A percentile compares a stretch with the other conserved stretches of the same genome.
phyloP scores from a whole-genome alignment of 2,888 invertebrate species.

The Phyllotreta cruciferae region DNA sequence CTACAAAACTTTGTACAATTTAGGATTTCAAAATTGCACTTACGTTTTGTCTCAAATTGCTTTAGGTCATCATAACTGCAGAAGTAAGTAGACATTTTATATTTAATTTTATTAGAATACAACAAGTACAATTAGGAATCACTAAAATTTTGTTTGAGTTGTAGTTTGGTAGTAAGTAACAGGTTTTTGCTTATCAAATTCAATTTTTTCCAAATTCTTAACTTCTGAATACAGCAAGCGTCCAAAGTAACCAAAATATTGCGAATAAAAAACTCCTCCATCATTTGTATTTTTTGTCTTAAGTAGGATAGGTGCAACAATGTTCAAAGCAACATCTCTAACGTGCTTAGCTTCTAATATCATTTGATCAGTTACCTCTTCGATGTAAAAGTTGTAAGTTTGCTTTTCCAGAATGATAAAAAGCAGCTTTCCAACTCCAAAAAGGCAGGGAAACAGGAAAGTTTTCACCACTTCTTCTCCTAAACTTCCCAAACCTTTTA shows the following conservation, averaged over 20 bases:
- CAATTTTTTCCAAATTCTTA: slow-evolving; percentile 49
- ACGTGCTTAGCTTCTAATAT: slow-evolving; percentile 48
- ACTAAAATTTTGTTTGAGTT: no score
- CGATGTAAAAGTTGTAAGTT: slow-evolving; percentile 36
- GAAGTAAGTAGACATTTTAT: slow-evolving; percentile 66
- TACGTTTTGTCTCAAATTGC: slow-evolving; percentile 93
- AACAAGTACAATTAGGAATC: not conserved
- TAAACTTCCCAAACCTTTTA: slow-evolving; percentile 49
- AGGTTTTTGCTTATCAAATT: slow-evolving; percentile 36
- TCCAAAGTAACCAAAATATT: slow-evolving; percentile 52
- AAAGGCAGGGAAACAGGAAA: slow-evolving; percentile 46
- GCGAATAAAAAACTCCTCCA: slow-evolving; percentile 46
- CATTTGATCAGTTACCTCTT: slow-evolving; percentile 44
- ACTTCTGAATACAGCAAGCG: slow-evolving; percentile 48
- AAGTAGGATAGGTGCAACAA: slow-evolving; percentile 46
- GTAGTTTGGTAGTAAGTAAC: slow-evolving; percentile 1
- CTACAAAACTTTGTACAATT: slow-evolving; percentile 76
- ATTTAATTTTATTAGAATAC: not conserved
- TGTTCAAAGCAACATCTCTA: slow-evolving; percentile 45
- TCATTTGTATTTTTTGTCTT: slow-evolving; percentile 44
- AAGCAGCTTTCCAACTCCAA: slow-evolving; percentile 44
- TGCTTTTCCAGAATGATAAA: slow-evolving; percentile 45
- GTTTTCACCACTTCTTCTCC: slow-evolving; percentile 48
- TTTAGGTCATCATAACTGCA: slow-evolving; percentile 88
- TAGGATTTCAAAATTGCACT: slow-evolving; percentile 86